Conservation (phyloP, 2,888 invertebrate species). For the Ennomos fuscantarius region DNA sequence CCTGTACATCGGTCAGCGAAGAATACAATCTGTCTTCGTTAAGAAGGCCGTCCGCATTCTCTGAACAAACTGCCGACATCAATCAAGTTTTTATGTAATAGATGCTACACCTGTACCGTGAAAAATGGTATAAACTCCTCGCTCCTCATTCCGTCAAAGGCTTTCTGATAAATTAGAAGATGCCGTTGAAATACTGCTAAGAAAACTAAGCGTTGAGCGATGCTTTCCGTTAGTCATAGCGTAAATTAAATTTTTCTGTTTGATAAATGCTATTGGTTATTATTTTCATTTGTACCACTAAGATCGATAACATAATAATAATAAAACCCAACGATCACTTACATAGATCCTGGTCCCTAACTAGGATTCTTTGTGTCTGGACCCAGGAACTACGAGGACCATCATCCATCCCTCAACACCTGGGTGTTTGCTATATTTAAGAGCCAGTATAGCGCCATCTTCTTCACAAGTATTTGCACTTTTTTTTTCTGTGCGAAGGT, state of each 20-base stretch:
- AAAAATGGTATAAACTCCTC: slow-evolving; percentile 55
- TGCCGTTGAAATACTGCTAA: slow-evolving; percentile 40
- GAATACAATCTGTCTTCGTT: slow-evolving; percentile 70
- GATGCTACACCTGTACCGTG: slow-evolving; percentile 50
- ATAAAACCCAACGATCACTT: background rate
- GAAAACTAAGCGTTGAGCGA: slow-evolving; percentile 21
- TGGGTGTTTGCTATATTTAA: too few species aligned
- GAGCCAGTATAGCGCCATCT: too few species aligned
- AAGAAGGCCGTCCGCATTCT: slow-evolving; percentile 53
- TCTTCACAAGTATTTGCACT: too few species aligned
- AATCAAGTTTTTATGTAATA: slow-evolving; percentile 61
- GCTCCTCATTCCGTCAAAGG: slow-evolving; percentile 40
- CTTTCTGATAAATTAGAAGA: slow-evolving; percentile 41
- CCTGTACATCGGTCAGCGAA: slow-evolving; percentile 62
- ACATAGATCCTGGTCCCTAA: too few species aligned
- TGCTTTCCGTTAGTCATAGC: slow-evolving; percentile 10
- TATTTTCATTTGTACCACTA: background rate
- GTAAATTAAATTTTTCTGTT: slow-evolving; percentile 12
- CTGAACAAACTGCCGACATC: slow-evolving; percentile 59
- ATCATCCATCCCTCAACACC: too few species aligned
- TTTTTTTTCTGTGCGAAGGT: too few species aligned
- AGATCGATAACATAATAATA: background rate
- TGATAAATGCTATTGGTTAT: background rate
- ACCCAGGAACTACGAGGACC: too few species aligned
- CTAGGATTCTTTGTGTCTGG: too few species aligned